Conservation (phyloP, 2,113 vertebrate species). For the Picathartes gymnocephalus region DNA sequence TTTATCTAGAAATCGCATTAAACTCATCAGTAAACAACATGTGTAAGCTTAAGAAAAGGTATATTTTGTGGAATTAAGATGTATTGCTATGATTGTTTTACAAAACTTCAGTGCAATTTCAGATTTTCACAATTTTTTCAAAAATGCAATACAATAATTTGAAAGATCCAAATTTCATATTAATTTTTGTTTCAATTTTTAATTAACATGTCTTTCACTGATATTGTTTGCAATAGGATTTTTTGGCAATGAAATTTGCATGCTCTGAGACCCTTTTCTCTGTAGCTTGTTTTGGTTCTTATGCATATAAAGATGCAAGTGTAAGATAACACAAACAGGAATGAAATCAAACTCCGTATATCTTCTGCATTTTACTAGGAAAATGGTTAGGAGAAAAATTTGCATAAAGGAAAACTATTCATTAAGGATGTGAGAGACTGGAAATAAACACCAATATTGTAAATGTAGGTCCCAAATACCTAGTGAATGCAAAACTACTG, state of each 20-base stretch:
- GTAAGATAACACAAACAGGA: background rate
- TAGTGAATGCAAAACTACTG: background rate
- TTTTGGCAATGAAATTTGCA: background rate
- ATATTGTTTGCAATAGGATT: background rate
- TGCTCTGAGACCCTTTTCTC: background rate
- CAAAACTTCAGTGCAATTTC: background rate
- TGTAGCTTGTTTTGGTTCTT: background rate
- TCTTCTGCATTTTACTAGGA: background rate
- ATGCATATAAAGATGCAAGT: background rate
- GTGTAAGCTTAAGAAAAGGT: background rate
- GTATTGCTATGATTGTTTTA: background rate
- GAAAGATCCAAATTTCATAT: background rate
- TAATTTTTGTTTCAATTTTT: background rate
- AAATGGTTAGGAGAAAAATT: background rate
- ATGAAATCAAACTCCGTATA: background rate
- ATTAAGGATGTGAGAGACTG: background rate
- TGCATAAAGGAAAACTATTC: background rate
- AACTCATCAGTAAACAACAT: background rate
- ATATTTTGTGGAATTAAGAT: background rate
- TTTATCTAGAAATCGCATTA: background rate
- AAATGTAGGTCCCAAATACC: background rate
- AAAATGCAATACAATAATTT: background rate
- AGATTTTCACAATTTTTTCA: background rate
- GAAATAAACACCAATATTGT: background rate
- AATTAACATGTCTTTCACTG: background rate